These are phyloP conservation scores for Bhutanitis thaidina DNA, from an alignment of 2,888 invertebrate genomes.

Conservation along the genomic window DNA sequence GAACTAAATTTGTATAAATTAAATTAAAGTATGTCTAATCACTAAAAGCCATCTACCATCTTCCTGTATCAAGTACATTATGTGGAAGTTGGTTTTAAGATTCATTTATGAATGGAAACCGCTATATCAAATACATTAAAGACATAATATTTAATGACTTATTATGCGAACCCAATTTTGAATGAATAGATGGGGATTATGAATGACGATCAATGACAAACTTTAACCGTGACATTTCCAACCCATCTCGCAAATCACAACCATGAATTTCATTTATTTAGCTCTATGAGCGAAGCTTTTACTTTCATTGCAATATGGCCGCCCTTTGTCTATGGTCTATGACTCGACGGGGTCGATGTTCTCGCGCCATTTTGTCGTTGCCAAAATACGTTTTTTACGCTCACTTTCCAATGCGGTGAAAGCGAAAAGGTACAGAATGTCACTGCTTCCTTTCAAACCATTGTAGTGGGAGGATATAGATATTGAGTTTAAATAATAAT, in stretches of 20 bases:
- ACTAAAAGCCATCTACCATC: too few species aligned
- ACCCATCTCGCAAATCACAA: slow-evolving; percentile 67
- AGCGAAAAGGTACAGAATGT: slow-evolving; percentile 77
- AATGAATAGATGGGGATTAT: slow-evolving; percentile 44
- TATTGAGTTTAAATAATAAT: slow-evolving; percentile 60
- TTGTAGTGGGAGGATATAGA: slow-evolving; percentile 68
- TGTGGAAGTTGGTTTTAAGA: too few species aligned
- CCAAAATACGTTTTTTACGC: slow-evolving; percentile 78
- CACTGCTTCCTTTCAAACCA: slow-evolving; percentile 74
- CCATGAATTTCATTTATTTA: slow-evolving; percentile 51
- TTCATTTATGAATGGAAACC: too few species aligned
- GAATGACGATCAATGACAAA: slow-evolving; percentile 43
- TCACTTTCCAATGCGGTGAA: slow-evolving; percentile 79
- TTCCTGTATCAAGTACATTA: too few species aligned
- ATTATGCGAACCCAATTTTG: slow-evolving; percentile 36
- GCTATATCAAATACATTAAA: not conserved
- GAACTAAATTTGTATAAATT: too few species aligned
- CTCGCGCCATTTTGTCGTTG: slow-evolving; percentile 67
- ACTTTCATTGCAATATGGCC: slow-evolving; percentile 68
- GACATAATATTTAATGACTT: slow-evolving; percentile 28
- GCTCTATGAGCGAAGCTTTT: slow-evolving; percentile 55
- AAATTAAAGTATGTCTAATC: too few species aligned
- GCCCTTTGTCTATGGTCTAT: slow-evolving; percentile 72
- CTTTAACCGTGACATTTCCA: slow-evolving; percentile 75
- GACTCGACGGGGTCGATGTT: slow-evolving; percentile 62